These are phyloP conservation scores for Rhabdophis nuchalis DNA, from an alignment of 2,797 vertebrate species.

Conservation along the genomic window DNA sequence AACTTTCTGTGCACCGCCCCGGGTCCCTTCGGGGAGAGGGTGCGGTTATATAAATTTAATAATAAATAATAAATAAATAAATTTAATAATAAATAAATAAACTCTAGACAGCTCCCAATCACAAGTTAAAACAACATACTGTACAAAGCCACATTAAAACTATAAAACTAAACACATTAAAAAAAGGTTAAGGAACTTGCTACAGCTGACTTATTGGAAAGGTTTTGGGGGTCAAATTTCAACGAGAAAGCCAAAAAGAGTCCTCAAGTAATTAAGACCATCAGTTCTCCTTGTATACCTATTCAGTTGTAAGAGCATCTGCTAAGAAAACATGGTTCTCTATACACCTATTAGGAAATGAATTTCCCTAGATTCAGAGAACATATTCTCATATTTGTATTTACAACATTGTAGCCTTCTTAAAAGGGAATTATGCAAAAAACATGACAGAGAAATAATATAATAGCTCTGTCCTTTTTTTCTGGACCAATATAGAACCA, in stretches of 20 bases:
- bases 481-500: neutral
- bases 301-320: neutral
- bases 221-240: neutral
- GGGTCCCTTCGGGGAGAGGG: too few species aligned
- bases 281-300: neutral
- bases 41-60: too few species aligned
- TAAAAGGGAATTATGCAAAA: neutral
- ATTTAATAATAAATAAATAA: too few species aligned
- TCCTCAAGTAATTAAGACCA: neutral
- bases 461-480: neutral
- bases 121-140: neutral
- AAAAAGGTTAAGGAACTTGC: neutral
- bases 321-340: neutral
- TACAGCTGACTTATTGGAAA: neutral
- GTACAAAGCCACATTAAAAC: neutral
- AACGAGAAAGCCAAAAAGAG: neutral
- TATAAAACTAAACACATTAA: neutral
- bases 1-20: too few species aligned
- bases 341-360: neutral
- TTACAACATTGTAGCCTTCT: neutral
- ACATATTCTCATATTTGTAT: neutral
- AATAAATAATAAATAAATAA: too few species aligned
- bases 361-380: neutral
- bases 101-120: neutral
- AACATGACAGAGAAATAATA: neutral